Conservation (phyloP, 2,113 vertebrate species). For the Vidua macroura region DNA sequence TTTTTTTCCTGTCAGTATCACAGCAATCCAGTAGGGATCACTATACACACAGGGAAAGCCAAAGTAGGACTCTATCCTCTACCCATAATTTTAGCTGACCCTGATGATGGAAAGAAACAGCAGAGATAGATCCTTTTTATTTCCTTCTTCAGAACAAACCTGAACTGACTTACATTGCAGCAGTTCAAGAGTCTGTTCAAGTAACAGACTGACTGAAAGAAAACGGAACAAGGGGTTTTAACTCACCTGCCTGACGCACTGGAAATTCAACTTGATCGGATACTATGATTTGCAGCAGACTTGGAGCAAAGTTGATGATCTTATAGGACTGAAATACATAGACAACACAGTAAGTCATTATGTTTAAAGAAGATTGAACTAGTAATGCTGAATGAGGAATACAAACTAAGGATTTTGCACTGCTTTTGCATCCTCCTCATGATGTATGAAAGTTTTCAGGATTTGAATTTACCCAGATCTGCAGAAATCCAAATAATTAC, state of each 20-base stretch:
- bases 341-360: background rate
- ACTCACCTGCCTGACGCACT: slow-evolving; percentile 93
- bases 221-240: background rate
- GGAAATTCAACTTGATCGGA: slow-evolving; percentile 97
- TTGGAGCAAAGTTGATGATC: slow-evolving; percentile 98
- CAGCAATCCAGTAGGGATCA: slow-evolving; percentile 12
- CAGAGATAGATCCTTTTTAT: background rate
- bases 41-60: background rate
- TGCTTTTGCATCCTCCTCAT: background rate
- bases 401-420: background rate
- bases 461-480: background rate
- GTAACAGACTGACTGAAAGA: background rate
- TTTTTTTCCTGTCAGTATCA: background rate
- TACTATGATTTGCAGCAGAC: slow-evolving; percentile 93
- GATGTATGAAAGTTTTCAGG: background rate
- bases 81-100: background rate
- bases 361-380: background rate
- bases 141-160: background rate
- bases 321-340: slow-evolving; percentile 91
- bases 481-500: background rate
- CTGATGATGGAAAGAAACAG: background rate
- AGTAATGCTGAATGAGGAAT: background rate
- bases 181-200: background rate
- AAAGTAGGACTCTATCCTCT: background rate
- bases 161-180: background rate